Evolutionary conservation across 2,797 vertebrate species (phyloP).

Genomic region (Melanitta fusca): DNA sequence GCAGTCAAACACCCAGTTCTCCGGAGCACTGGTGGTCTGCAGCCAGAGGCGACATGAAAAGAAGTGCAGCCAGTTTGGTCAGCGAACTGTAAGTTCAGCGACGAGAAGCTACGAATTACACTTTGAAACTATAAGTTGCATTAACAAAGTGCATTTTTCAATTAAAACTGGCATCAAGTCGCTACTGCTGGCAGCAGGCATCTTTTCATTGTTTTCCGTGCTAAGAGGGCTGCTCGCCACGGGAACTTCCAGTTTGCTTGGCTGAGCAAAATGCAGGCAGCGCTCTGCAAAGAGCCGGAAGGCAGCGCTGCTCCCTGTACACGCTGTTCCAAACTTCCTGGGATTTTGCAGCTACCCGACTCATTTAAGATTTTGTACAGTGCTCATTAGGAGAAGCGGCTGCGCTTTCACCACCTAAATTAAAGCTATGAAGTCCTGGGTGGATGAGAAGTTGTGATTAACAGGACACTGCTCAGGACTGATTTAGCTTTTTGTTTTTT

Average conservation of each 20-base stretch:
- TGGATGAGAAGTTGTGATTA: background rate
- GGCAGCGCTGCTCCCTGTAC: slow-evolving; percentile 54
- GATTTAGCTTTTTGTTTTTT: background rate
- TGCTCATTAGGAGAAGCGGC: slow-evolving; percentile 33
- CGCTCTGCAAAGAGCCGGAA: slow-evolving; percentile 54
- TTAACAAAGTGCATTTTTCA: slow-evolving; percentile 37
- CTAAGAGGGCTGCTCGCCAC: slow-evolving; percentile 39
- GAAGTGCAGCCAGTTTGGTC: background rate
- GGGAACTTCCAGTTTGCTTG: slow-evolving; percentile 63
- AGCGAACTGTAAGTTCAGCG: background rate
- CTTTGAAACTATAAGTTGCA: slow-evolving; percentile 2
- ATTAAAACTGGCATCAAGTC: slow-evolving; percentile 44
- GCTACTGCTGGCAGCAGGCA: slow-evolving; percentile 45
- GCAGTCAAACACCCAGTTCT: background rate
- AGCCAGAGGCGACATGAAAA: background rate
- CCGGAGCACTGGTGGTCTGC: background rate
- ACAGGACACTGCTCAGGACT: background rate
- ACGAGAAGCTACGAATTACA: background rate
- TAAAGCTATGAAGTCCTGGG: background rate
- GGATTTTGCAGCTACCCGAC: slow-evolving; percentile 33
- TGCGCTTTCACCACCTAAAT: background rate
- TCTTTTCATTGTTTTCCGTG: slow-evolving; percentile 38
- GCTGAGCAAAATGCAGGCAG: slow-evolving; percentile 47
- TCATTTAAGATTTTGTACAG: slow-evolving; percentile 31
- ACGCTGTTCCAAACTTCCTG: slow-evolving; percentile 26